Evolutionary conservation across 2,113 vertebrate genomes (phyloP).

Genomic region (Podarcis muralis): DNA sequence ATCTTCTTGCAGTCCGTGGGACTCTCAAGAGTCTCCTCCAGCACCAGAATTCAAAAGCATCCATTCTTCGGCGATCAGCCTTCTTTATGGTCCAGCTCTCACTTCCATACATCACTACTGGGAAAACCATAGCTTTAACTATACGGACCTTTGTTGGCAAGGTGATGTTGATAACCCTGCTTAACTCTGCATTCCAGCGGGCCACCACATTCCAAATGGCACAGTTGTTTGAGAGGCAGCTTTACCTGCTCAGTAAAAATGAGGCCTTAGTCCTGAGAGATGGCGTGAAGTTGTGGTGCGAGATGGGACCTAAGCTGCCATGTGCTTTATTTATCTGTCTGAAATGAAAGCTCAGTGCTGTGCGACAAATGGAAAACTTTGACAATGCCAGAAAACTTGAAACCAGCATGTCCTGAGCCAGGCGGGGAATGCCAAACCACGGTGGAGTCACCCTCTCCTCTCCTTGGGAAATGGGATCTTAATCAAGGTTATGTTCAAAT

Average conservation of each 20-base stretch:
- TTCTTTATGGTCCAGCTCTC: no score
- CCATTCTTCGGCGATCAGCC: no score
- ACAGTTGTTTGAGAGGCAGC: background rate
- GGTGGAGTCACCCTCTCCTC: background rate
- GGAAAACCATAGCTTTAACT: no score
- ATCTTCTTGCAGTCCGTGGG: no score
- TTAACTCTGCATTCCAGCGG: no score
- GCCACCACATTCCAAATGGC: no score
- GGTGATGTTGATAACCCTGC: no score
- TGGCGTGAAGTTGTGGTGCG: background rate
- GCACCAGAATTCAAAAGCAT: no score
- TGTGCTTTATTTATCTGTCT: background rate
- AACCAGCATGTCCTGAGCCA: background rate
- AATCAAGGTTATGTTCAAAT: background rate
- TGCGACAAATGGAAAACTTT: background rate
- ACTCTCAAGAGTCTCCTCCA: no score
- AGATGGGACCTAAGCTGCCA: constrained; percentile 20
- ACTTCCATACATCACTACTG: no score
- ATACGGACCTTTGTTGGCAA: no score
- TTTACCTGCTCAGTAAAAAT: background rate
- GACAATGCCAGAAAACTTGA: background rate
- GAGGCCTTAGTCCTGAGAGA: background rate
- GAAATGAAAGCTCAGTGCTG: background rate
- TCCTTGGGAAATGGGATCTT: constrained; percentile 6
- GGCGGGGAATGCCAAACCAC: fast-evolving